Base-by-base conservation (phyloP, 2,797 vertebrate species). In the Gephyroberyx darwinii region DNA sequence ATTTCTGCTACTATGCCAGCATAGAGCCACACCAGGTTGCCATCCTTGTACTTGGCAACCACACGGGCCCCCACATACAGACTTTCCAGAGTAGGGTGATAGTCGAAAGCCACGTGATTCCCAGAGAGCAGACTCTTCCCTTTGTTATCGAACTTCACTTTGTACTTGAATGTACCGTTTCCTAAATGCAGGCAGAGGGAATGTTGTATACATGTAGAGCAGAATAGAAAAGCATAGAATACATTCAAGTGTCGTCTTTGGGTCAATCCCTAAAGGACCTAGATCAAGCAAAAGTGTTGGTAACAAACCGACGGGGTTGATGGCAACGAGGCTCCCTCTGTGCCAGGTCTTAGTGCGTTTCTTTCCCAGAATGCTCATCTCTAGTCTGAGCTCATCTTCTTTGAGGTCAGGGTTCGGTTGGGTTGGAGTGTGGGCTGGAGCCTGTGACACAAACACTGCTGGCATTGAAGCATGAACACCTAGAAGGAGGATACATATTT, bases 301-400 rank as follows among this genome's bases (percentile, higher is more conserved):
- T n/a, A 3, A 73, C 92, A 51, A 59, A 94, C 97, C 97, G 0
- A 96, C 92, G 0, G 94, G 89, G 81, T 94, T 96, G 86, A 99
- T 96, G 9, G 98, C 95, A 3, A 99, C 95, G 0, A 99, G 93
- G 0, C 88, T 92, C 51, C 98, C 98, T 62, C 91, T 95, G 91
- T 99, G 97, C 98, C 98, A 99, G 0, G 96, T 99, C 87, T 99
- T 99, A 8, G 96, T 98, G 65, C 98, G 95, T 84, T 99, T 99
- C 88, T 99, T 99, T 73, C 97, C 98, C 86, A 99, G 90, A 82
- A 99, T 95, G 66, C 88, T 94, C 96, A 99, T 98, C 58, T 95
- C 95, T 1, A 98, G 89, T 0, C 84, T 83, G 61, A 99, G 93
- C 63, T 96, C 96, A 0, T 96, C 97, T 8, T 98, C 96, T 10